Evolutionary conservation across 2,797 vertebrate genomes (phyloP).

Genomic region (Dallia pectoralis): DNA sequence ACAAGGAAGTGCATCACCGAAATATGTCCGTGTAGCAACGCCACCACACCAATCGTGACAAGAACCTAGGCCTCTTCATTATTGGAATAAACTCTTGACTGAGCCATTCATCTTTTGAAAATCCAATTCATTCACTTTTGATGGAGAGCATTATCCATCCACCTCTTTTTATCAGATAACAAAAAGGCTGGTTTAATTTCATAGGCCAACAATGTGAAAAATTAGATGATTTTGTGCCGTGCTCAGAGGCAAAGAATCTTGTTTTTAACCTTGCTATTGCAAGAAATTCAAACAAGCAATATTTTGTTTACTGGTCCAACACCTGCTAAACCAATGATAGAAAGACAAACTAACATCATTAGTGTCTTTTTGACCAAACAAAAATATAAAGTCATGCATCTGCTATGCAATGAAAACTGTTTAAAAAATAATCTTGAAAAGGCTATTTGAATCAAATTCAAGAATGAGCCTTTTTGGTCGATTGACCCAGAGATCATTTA

Average conservation of each 20-base stretch:
- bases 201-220: too few relatives aligned
- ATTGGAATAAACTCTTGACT: constrained; percentile 72
- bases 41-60: too few relatives aligned
- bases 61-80: constrained; percentile 59
- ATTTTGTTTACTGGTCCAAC: too few relatives aligned
- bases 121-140: constrained; percentile 71
- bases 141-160: constrained; percentile 65
- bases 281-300: too few relatives aligned
- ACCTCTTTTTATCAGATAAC: constrained; percentile 34
- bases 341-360: neutral
- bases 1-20: too few relatives aligned
- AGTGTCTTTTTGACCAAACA: neutral
- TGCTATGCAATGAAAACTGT: neutral
- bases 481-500: neutral
- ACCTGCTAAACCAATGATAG: too few relatives aligned
- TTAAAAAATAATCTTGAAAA: constrained; percentile 7
- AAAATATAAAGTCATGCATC: constrained; percentile 27
- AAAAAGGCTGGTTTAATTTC: too few relatives aligned
- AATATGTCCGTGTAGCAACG: too few relatives aligned
- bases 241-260: too few relatives aligned
- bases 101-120: constrained; percentile 70
- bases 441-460: neutral
- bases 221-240: too few relatives aligned
- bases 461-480: neutral
- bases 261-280: too few relatives aligned